phyloP scores from a whole-genome alignment of 2,888 invertebrate species.

The Cantharis rustica region DNA sequence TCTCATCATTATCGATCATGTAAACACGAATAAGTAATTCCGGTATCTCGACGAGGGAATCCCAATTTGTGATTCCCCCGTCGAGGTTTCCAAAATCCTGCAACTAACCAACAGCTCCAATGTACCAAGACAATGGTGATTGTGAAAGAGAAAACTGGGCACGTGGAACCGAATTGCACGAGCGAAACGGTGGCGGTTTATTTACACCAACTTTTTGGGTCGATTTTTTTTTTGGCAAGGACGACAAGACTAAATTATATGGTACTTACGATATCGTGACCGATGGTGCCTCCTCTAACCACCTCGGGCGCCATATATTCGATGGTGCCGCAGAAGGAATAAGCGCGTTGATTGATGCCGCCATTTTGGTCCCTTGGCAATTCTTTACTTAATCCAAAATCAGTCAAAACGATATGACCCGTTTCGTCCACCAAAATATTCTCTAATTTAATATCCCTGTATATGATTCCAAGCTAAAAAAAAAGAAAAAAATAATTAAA shows the following conservation, averaged over 20 bases:
- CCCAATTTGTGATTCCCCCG: background rate
- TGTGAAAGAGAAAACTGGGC: background rate
- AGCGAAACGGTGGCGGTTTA: background rate
- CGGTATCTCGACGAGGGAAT: background rate
- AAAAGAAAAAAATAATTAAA: slow-evolving; percentile 8
- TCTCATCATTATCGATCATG: too few relatives aligned
- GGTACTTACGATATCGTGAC: slow-evolving; percentile 91
- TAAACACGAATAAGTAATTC: background rate
- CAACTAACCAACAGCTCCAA: background rate
- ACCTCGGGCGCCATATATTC: slow-evolving; percentile 96
- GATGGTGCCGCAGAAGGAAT: slow-evolving; percentile 97
- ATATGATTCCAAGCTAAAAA: slow-evolving; percentile 92
- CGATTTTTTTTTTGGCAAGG: background rate
- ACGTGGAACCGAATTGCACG: background rate
- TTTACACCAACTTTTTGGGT: background rate
- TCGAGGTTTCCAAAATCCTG: background rate
- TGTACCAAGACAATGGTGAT: background rate
- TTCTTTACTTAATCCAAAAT: slow-evolving; percentile 97
- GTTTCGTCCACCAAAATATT: slow-evolving; percentile 93
- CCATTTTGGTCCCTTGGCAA: slow-evolving; percentile 61
- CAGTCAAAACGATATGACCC: slow-evolving; percentile 95
- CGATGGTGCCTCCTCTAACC: slow-evolving; percentile 80
- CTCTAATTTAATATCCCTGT: slow-evolving; percentile 96
- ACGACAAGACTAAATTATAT: background rate
- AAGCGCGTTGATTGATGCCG: slow-evolving; percentile 77